Evolutionary conservation across 2,113 vertebrate species (phyloP), one percentile per base, ranked within the genome.

Genomic region (Eupsittula cactorum): DNA sequence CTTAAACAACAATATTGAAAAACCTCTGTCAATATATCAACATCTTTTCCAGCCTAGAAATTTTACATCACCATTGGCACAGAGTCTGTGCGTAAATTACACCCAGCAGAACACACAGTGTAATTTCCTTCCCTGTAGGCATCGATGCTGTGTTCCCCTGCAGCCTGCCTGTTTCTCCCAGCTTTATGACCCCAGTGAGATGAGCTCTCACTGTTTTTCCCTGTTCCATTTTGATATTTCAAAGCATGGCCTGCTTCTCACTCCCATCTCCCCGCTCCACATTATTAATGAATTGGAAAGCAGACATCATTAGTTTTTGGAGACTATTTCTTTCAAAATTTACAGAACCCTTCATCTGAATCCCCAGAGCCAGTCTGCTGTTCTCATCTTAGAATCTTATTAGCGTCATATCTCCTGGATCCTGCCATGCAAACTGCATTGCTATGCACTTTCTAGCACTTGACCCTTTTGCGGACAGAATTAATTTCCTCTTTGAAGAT

Each of bases 251-350:
- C 98, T 96, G 97, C 95, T 95, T 96, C 97, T 97, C 96, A 95
- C 96, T 97, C 95, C 97, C 97, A 97, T 97, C 97, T 98, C 96
- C 96, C 98, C 95, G 97, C 96, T 97, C 98, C 98, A 98, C 98
- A 99, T 99, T 99, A 99, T 98, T 99, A 98, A 99, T 99, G 98
- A 98, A 98, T 98, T 98, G 98, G 98, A 98, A 98, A 98, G 98
- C 98, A 98, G 98, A 98, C 98, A 98, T 99, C 98, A 98, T 99
- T 98, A 99, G 98, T 98, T 99, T 98, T 99, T 98, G 98, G 98
- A 99, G 98, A 98, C 98, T 96, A 98, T 98, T 99, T 98, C 97
- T 98, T 98, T 99, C 98, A 98, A 98, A 99, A 99, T 98, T 98
- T 98, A 98, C 98, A 98, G 98, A 98, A 98, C 98, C 98, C 98